Base-by-base conservation (phyloP, 1,140 invertebrate genomes). In the Drosophila hydei region DNA sequence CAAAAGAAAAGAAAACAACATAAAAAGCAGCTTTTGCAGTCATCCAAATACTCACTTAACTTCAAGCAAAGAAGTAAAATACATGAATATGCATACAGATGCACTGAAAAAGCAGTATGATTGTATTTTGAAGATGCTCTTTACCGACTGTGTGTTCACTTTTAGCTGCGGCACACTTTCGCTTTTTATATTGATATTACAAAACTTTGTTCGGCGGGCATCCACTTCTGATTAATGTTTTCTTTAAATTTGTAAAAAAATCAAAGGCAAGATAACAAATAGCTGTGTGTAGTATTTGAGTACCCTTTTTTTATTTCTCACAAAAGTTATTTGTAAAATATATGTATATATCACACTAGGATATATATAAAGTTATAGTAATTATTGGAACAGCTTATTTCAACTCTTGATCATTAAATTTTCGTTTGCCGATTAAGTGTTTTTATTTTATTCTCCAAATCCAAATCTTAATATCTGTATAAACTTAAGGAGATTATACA, bases 51-150 rank as follows among this genome's bases (percentile, higher is more conserved):
- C 81, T 63, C 63, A 72, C 81, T 87, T 69, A 81, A 81, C 77
- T 87, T 77, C 81, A 75, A 70, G 67, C 77, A 75, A 85, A 87
- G 74, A 87, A 87, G 81, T 87, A 72, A 80, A 87, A 87, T 77
- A 87, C 80, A 87, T 77, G 70, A 30, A 30, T 8, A 30, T 8
- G 12, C 9, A 33, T 33, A 33, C 30, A 33, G 30, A 11, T 33
- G 77, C 87, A 87, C 79, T 33, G 11, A 80, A 79, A 85, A 85
- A 73, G 72, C 81, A 87, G 81, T 77, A 85, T 79, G 80, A 80
- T 77, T 85, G 81, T 87, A 77, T 87, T 80, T 87, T 87, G 59
- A 79, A 79, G 77, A 79, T 79, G 77, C 77, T 75, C 87, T 80
- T 77, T 85, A 64, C 55, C 42, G 30, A 61, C 52, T 59, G 40